Percentiles rank a stretch among this genome's conserved stretches.
Evolutionary conservation across 2,888 invertebrate genomes (phyloP).

Genomic region (Drosophila pegasa): DNA sequence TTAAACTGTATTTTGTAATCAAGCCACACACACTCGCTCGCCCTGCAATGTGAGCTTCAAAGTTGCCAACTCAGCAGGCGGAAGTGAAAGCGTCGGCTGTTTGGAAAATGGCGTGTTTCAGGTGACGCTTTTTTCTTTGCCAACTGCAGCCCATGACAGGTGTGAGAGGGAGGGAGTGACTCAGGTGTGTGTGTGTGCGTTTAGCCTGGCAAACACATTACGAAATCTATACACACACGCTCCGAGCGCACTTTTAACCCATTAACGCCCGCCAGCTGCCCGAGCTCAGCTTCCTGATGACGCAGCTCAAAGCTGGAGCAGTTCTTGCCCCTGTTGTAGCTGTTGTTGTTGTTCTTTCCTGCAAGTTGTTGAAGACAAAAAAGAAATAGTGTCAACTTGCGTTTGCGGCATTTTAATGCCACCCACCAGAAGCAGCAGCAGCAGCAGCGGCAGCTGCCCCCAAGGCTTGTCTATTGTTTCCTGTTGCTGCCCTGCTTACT

Average conservation of each 20-base stretch:
- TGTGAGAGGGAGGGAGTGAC: neutral
- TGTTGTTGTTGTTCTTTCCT: conserved; percentile 42
- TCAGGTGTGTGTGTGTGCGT: neutral
- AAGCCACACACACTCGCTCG: conserved; percentile 51
- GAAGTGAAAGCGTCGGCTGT: conserved; percentile 67
- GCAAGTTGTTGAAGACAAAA: conserved; percentile 53
- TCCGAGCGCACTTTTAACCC: conserved; percentile 79
- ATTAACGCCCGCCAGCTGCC: conserved; percentile 71
- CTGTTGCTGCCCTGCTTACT: conserved; percentile 37
- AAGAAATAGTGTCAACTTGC: conserved; percentile 75
- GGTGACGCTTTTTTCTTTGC: conserved; percentile 64
- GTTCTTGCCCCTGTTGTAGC: conserved; percentile 17
- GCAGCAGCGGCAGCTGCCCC: conserved; percentile 28
- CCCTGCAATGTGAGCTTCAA: conserved; percentile 30
- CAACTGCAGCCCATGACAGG: conserved; percentile 71
- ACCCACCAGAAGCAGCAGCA: conserved; percentile 23
- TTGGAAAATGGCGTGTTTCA: conserved; percentile 66
- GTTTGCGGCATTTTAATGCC: conserved; percentile 74
- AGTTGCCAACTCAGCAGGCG: conserved; percentile 73
- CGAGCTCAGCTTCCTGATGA: conserved; percentile 55
- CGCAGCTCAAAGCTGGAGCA: conserved; percentile 42
- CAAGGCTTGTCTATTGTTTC: conserved; percentile 74
- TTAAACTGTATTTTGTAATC: conserved; percentile 80
- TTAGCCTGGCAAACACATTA: conserved; percentile 69
- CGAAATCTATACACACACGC: conserved; percentile 78